These are phyloP conservation scores for Orthosia gothica DNA, from an alignment of 2,888 invertebrate species.

Conservation along the genomic window DNA sequence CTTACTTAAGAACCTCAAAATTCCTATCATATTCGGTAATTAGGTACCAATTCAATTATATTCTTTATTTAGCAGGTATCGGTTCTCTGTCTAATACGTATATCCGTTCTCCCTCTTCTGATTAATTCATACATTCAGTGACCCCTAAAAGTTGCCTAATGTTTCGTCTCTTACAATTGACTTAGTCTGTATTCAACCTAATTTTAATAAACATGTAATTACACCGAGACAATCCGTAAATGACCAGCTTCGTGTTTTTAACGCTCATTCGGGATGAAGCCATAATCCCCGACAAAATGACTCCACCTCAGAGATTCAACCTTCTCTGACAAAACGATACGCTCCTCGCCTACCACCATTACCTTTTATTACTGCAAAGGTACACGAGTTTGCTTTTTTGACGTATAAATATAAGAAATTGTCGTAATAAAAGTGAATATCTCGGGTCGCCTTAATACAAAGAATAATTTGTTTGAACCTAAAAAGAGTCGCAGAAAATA, in stretches of 20 bases:
- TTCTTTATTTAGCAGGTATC: background rate
- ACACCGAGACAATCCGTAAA: slow-evolving; percentile 69
- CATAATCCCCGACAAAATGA: slow-evolving; percentile 81
- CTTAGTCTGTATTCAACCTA: slow-evolving; percentile 5
- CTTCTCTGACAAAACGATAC: slow-evolving; percentile 81
- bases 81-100: background rate
- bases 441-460: slow-evolving; percentile 76
- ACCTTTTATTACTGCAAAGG: slow-evolving; percentile 85
- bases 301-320: slow-evolving; percentile 80
- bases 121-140: background rate
- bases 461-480: slow-evolving; percentile 71
- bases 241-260: slow-evolving; percentile 79
- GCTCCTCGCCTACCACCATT: slow-evolving; percentile 79
- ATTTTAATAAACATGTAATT: slow-evolving; percentile 70
- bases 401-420: slow-evolving; percentile 82
- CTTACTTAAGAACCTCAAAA: background rate
- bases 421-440: slow-evolving; percentile 79
- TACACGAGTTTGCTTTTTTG: slow-evolving; percentile 88
- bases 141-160: background rate
- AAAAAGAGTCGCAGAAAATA: slow-evolving; percentile 69
- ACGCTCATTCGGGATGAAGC: slow-evolving; percentile 78
- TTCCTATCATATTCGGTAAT: background rate
- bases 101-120: background rate
- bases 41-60: no score
- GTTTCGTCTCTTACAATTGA: background rate